These are phyloP conservation scores for Mormoops blainvillei DNA, from an alignment of 2,113 vertebrate species.

Conservation along the genomic window DNA sequence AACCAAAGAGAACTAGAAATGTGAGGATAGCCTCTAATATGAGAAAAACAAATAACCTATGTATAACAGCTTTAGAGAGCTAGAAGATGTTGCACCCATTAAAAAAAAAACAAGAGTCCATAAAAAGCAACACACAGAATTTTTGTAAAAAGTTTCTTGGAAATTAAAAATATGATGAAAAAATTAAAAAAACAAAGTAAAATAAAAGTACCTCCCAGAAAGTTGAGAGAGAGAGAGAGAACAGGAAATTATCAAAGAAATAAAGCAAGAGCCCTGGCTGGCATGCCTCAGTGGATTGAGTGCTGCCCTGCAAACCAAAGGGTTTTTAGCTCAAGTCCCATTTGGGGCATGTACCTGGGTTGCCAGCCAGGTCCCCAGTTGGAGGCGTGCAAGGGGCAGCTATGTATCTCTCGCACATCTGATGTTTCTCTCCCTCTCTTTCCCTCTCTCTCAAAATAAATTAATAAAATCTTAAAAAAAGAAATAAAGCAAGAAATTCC, in stretches of 20 bases:
- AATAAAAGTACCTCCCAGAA: neutral
- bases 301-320: too few species aligned
- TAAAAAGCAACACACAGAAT: neutral
- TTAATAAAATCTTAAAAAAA: too few species aligned
- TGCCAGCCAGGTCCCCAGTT: too few species aligned
- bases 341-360: too few species aligned
- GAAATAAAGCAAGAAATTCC: neutral
- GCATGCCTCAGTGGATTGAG: too few species aligned
- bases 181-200: neutral
- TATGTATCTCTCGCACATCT: too few species aligned
- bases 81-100: neutral
- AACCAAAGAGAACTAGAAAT: neutral
- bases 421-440: too few species aligned
- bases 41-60: neutral
- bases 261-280: neutral
- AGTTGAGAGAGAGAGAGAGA: neutral
- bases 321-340: too few species aligned
- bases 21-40: neutral
- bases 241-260: neutral
- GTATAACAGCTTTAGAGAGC: neutral
- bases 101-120: neutral
- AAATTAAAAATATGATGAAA: neutral
- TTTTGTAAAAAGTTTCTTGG: neutral
- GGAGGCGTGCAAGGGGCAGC: too few species aligned
- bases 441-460: too few species aligned